These are phyloP conservation scores for Conus betulinus DNA, from an alignment of 1,140 invertebrate genomes.

Conservation along the genomic window DNA sequence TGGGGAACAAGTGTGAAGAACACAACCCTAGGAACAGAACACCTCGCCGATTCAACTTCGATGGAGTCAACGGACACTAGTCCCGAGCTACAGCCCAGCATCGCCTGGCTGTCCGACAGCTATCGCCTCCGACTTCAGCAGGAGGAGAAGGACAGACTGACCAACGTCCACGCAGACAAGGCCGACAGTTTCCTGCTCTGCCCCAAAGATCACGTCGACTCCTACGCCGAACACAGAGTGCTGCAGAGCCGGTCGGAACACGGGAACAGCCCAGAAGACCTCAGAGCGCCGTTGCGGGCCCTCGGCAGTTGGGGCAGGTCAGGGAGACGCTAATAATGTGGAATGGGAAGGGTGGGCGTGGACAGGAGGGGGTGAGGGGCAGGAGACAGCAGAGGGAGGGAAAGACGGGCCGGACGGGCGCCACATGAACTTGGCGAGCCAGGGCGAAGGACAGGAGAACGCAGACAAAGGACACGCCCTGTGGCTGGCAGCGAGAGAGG, in stretches of 20 bases:
- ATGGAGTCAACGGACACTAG: no score
- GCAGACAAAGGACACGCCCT: background rate
- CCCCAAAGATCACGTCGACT: background rate
- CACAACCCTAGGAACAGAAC: no score
- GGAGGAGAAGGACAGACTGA: background rate
- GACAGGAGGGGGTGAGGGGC: background rate
- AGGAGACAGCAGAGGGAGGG: background rate
- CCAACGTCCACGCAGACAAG: background rate
- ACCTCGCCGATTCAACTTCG: no score
- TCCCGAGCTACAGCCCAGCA: background rate
- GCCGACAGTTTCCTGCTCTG: conserved; percentile 12
- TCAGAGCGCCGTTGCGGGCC: background rate
- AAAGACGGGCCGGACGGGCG: no score
- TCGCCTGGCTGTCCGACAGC: conserved; percentile 12
- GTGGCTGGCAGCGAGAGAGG: background rate
- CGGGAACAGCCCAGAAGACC: background rate
- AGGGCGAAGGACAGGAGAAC: background rate
- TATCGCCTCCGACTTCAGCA: conserved; percentile 2
- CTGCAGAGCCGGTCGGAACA: no score
- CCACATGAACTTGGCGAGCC: no score
- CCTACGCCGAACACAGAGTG: background rate
- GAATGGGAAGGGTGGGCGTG: background rate
- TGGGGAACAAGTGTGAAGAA: no score
- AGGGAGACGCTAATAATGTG: background rate
- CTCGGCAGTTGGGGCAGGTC: background rate